Conservation (phyloP, 2,113 vertebrate species). For the Microcebus griseorufus region DNA sequence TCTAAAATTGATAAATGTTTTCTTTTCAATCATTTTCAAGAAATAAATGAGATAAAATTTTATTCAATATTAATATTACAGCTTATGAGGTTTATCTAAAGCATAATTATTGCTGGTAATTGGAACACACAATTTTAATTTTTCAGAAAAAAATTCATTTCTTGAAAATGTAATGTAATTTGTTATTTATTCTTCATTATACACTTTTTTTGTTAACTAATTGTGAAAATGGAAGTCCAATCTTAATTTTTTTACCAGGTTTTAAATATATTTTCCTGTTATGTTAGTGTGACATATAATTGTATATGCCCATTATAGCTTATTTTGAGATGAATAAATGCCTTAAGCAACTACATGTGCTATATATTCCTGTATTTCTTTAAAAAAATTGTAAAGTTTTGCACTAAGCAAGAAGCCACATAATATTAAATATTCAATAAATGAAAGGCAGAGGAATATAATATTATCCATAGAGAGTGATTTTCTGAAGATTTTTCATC, state of each 20-base stretch:
- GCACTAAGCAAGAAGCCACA: background rate
- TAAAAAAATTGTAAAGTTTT: background rate
- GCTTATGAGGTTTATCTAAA: slow-evolving; percentile 14
- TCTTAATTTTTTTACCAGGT: slow-evolving; percentile 27
- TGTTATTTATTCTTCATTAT: slow-evolving; percentile 53
- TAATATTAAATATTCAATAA: background rate
- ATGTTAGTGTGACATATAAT: background rate
- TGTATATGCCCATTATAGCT: background rate
- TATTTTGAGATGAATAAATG: background rate
- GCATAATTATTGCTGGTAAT: slow-evolving; percentile 26
- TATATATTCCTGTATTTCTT: background rate
- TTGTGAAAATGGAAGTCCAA: background rate
- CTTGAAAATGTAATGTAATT: slow-evolving; percentile 35
- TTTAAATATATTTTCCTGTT: slow-evolving; percentile 17
- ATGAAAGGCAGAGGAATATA: background rate
- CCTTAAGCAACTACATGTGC: background rate
- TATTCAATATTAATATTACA: background rate
- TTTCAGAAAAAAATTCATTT: slow-evolving; percentile 20
- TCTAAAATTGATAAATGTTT: background rate
- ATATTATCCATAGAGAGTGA: background rate
- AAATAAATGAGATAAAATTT: background rate
- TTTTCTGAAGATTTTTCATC: background rate
- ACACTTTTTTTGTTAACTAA: slow-evolving; percentile 44
- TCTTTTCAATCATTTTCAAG: background rate
- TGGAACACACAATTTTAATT: background rate